Conservation (phyloP, 1,140 invertebrate species). For the Antheraea mylitta region DNA sequence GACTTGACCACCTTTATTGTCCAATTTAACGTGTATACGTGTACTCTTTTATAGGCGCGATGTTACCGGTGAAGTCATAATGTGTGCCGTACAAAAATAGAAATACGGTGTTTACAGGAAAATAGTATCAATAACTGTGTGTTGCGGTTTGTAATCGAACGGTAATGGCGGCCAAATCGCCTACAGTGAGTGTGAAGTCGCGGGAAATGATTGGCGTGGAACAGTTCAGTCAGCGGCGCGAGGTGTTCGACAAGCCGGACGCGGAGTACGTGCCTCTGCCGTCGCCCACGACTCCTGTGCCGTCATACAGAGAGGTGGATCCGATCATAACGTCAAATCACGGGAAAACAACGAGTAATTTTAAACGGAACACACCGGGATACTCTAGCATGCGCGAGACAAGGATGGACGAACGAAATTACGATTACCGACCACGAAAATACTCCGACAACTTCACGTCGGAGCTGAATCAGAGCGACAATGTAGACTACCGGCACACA, state of each 20-base stretch:
- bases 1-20: conserved; percentile 69
- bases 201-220: conserved; percentile 70
- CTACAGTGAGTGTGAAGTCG: conserved; percentile 69
- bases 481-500: conserved; percentile 63
- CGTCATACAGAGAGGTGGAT: conserved; percentile 54
- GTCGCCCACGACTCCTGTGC: conserved; percentile 43
- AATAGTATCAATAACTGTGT: conserved; percentile 75
- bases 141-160: conserved; percentile 74
- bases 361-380: conserved; percentile 62
- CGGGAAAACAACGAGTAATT: conserved; percentile 68
- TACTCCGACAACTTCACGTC: conserved; percentile 74
- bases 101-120: conserved; percentile 72
- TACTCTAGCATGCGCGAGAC: conserved; percentile 71
- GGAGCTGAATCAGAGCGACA: conserved; percentile 63
- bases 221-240: conserved; percentile 72
- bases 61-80: conserved; percentile 76
- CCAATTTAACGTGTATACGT: conserved; percentile 69
- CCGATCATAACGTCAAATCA: conserved; percentile 70
- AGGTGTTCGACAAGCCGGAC: conserved; percentile 72
- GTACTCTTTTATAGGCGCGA: conserved; percentile 62
- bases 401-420: conserved; percentile 52
- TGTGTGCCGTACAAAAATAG: conserved; percentile 71
- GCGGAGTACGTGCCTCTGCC: conserved; percentile 63
- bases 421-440: conserved; percentile 63
- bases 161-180: conserved; percentile 73